Evolutionary conservation across 2,797 vertebrate genomes (phyloP), one percentile per base, ranked within the genome.

Genomic region (Hephaestus fuliginosus): DNA sequence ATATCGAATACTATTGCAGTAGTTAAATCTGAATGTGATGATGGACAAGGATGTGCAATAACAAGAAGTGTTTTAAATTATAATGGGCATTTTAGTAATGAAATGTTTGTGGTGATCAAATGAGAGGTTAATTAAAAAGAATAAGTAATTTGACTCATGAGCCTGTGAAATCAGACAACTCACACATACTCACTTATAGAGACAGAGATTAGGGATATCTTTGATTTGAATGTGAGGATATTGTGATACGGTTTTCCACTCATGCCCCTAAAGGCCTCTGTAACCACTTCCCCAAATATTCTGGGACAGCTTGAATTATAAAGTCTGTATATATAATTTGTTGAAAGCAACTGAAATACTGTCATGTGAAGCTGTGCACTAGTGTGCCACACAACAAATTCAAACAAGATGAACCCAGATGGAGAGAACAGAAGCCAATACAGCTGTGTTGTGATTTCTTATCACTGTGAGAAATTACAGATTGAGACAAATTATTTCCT

Each of bases 391-490:
- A 41, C 6, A 4, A 57, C 43, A 56, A 65, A 73, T 51, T 66
- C 22, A 57, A n/a, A 81, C 2, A 30, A 66, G 61, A 46, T 33
- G 8, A 3, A 48, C 58, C 66, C 76, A 80, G 76, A 86, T 49
- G 81, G 81, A 61, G 81, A 70, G 43, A 82, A 46, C 81, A 85
- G 76, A 78, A 56, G 83, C 63, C 64, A 69, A 74, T 65, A 7
- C 78, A 80, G 85, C 80, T 79, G 86, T 67, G 73, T 61, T 78
- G 53, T 58, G 56, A 80, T 61, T 80, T 65, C 57, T 76, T 55
- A 25, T 25, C 53, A 78, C 65, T 33, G 69, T 71, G 81, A 85
- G 33, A 68, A 85, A 86, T 82, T 71, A 77, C 46, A 67, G 44
- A 61, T 48, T 5, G 52, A 78, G 28, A 55, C 46, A 22, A 67